A percentile compares a stretch with the other conserved stretches of the same genome.
These are phyloP conservation scores for Pseudomyrmex concolor DNA, from an alignment of 1,140 invertebrate species.

Conservation along the genomic window DNA sequence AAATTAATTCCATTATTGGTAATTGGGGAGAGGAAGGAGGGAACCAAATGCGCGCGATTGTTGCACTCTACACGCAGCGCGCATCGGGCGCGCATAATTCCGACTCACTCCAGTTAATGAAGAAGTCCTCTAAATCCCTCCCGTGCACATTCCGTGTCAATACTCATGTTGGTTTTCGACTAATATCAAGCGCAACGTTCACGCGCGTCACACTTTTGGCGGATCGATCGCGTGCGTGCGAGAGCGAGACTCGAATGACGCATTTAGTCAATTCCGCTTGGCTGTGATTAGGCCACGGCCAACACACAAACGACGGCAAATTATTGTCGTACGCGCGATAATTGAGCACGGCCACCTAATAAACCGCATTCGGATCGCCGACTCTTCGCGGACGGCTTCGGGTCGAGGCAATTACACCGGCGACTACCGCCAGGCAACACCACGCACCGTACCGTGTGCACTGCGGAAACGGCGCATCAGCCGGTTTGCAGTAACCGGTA, in stretches of 20 bases:
- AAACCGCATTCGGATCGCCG: constrained; percentile 68
- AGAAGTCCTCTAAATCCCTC: constrained; percentile 11
- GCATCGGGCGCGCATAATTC: constrained; percentile 58
- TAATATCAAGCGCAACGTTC: constrained; percentile 48
- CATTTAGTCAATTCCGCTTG: constrained; percentile 68
- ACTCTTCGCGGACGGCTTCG: constrained; percentile 55
- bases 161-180: constrained; percentile 43
- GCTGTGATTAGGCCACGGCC: constrained; percentile 29
- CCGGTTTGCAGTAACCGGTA: constrained; percentile 51
- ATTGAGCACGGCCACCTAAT: constrained; percentile 74
- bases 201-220: neutral
- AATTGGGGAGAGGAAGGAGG: too few relatives aligned
- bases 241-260: constrained; percentile 51
- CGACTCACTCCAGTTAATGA: constrained; percentile 66
- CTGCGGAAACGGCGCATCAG: constrained; percentile 36
- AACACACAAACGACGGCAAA: constrained; percentile 64
- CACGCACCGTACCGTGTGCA: neutral
- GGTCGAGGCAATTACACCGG: constrained; percentile 62
- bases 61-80: constrained; percentile 18
- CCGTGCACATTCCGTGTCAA: constrained; percentile 6
- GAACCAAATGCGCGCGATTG: neutral
- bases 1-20: constrained; percentile 42
- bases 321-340: constrained; percentile 76
- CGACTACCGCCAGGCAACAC: neutral
- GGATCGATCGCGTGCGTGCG: constrained; percentile 57